phyloP scores from a whole-genome alignment of 1,140 invertebrate species.

The Philopotamus ludificatus region DNA sequence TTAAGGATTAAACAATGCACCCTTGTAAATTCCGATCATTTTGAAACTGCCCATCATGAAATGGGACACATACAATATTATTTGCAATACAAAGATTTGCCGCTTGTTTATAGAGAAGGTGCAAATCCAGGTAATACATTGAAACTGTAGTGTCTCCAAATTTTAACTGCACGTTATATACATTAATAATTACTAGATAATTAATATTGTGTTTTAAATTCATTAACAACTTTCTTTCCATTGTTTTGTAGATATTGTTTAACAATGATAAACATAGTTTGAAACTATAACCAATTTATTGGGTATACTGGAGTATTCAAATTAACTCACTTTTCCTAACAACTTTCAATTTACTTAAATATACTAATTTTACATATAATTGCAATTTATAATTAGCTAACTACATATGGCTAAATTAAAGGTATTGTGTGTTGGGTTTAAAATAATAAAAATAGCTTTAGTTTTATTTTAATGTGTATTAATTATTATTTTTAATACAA shows the following conservation, averaged over 20 bases:
- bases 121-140: constrained; percentile 77
- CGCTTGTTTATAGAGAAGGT: constrained; percentile 71
- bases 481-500: too few species aligned
- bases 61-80: constrained; percentile 88
- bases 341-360: too few species aligned
- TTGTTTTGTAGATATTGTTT: constrained; percentile 74
- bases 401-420: too few species aligned
- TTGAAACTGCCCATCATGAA: constrained; percentile 83
- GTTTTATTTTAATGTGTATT: too few species aligned
- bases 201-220: constrained; percentile 62
- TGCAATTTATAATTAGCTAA: too few species aligned
- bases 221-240: too few species aligned
- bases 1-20: constrained; percentile 89
- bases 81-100: constrained; percentile 77
- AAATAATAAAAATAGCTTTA: too few species aligned
- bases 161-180: too few species aligned
- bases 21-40: constrained; percentile 67
- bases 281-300: constrained; percentile 88
- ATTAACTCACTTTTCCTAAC: constrained; percentile 71
- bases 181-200: too few species aligned
- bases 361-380: too few species aligned
- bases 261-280: constrained; percentile 76
- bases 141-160: too few species aligned
- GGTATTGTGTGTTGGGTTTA: too few species aligned
- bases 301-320: constrained; percentile 80